Base-by-base conservation (phyloP, 2,888 invertebrate genomes). In the Trissolcus brochymenae region DNA sequence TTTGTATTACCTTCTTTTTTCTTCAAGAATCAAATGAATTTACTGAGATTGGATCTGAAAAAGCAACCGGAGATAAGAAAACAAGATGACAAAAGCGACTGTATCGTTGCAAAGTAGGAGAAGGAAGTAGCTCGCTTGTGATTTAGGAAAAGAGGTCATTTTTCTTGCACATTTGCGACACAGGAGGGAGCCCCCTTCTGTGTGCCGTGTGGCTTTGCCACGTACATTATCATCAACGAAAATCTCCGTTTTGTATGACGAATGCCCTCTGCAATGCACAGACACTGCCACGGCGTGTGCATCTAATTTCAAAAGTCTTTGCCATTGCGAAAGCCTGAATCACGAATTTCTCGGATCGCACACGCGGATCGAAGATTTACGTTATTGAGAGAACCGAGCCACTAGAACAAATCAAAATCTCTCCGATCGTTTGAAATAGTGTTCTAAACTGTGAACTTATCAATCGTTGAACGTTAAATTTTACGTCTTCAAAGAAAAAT, bases 121-220 rank as follows among this genome's bases (percentile, higher is more conserved):
- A 21, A 61, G 74, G 74, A 74, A 74, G 67, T 74, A 62, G 67
- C 40, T 53, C 67, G 67, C 29, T 67, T 74, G 57, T 67, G 74
- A 74, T 61, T 55, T 66, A 61, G 43, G n/a, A n/a, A n/a, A n/a
- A n/a, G 61, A 60, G 65, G 66, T 73, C 56, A 7, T 41, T 46
- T 65, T 64, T 59, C 60, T 72, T 60, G 43, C 55, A 54, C 35
- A 71, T 57, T 56, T 64, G 64, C 57, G 72, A 25, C 21, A n/a
- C n/a, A n/a, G n/a, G n/a, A n/a, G n/a, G n/a, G 59, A 72, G 57
- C 43, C 9, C 35, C 35, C 49, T 29, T 35, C 71, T 62, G 53
- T 54, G 35, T 25, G 17, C 29, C 35, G 25, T 25, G 25, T 25
- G 25, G 6, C 19, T 55, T 17, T 41, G 56, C 62, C 29, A 43